Base-by-base conservation (phyloP, 92 coral and sea anemone genomes). In the Siderastrea siderea region DNA sequence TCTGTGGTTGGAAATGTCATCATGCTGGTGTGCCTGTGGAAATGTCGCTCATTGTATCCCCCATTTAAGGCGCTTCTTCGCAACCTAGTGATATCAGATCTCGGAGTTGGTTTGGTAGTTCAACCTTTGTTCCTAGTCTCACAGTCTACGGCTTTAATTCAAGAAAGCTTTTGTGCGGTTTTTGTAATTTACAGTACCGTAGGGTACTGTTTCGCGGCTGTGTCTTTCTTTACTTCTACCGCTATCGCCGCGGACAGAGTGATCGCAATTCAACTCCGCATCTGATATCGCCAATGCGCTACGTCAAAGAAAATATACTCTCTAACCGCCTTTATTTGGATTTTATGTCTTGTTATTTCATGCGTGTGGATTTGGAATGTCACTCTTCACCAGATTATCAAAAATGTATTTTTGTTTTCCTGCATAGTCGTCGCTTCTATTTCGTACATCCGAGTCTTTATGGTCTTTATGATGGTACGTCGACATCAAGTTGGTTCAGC, bases 391-490 rank as follows among this genome's bases (percentile, higher is more conserved):
- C 2, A 15, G 26, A 72, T 72, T 7, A 48, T 72, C 60, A 50
- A 59, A 72, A 38, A 50, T 17, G 17, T 38, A 6, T 44, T 72
- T 26, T 2, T 49, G 44, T 48, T 8, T 72, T 15, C 15, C 1
- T 72, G 77, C 53, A 48, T 72, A 26, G 7, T 44, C 11, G 26
- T 72, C 59, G 77, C 45, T 48, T 72, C 58, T 11, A 38, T 7
- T 54, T 72, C 77, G n/a, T 72, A 50, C 59, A 72, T 72, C 77
- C 47, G n/a, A n/a, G n/a, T n/a, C n/a, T n/a, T n/a, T n/a, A n/a
- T 47, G 77, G 77, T 50, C 14, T 72, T 72, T 45, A 11, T 49
- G 57, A 48, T 72, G 45, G 14, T 72, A 3, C 45, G 77, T 49
- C 77, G 38, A 26, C 59, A 19, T 72, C 74, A 47, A 70, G 74